These are phyloP conservation scores for Ashinkailepas kermadecensis DNA, from an alignment of 2,888 invertebrate genomes.

Conservation along the genomic window DNA sequence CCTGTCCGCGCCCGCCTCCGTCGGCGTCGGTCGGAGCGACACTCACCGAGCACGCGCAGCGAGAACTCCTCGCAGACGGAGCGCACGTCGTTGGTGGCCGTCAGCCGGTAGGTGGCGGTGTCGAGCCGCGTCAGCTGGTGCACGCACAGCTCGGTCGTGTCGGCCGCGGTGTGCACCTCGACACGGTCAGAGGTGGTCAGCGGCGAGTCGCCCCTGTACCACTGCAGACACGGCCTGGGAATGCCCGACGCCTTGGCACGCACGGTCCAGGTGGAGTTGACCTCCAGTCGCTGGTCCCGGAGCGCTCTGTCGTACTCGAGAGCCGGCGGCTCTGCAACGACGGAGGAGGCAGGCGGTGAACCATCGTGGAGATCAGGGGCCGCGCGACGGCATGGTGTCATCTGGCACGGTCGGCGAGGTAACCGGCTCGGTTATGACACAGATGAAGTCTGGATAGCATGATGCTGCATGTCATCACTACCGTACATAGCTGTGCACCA, in stretches of 20 bases:
- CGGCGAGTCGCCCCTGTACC: slow-evolving; percentile 68
- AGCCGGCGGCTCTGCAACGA: slow-evolving; percentile 51
- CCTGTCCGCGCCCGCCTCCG: too few relatives aligned
- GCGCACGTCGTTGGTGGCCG: slow-evolving; percentile 60
- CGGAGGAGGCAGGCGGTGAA: not conserved
- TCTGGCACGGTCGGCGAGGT: too few relatives aligned
- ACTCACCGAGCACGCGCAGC: slow-evolving; percentile 59
- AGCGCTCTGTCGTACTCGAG: slow-evolving; percentile 59
- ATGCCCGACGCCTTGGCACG: slow-evolving; percentile 57
- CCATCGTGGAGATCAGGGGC: too few relatives aligned
- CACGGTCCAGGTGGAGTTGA: slow-evolving; percentile 41
- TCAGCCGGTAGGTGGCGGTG: slow-evolving; percentile 60
- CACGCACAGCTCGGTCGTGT: slow-evolving; percentile 52
- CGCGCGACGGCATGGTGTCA: too few relatives aligned
- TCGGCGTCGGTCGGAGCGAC: not conserved
- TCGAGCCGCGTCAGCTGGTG: slow-evolving; percentile 54
- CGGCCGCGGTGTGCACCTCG: not conserved
- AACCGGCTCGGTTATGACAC: too few relatives aligned
- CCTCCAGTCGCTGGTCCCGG: slow-evolving; percentile 57
- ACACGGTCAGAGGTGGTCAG: slow-evolving; percentile 41
- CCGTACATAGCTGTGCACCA: too few relatives aligned
- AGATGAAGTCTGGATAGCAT: too few relatives aligned
- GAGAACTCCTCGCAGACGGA: slow-evolving; percentile 51
- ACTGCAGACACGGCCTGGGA: slow-evolving; percentile 65
- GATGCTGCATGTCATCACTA: too few relatives aligned